Percentiles rank a stretch among this genome's conserved stretches.
Conservation (phyloP, 2,113 vertebrate species). For the Odontophorus gujanensis region DNA sequence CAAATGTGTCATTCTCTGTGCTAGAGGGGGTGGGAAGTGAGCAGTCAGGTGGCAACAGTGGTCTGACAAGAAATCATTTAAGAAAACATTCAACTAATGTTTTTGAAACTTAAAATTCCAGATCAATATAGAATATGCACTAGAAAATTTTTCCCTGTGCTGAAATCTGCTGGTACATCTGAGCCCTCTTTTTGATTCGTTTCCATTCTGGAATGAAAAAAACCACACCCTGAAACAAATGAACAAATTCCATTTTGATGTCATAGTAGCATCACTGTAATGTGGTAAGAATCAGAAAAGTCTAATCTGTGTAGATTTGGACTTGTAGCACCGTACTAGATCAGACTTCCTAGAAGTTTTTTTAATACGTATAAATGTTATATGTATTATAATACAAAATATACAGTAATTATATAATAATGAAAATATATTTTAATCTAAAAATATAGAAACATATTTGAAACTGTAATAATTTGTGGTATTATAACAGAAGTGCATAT, state of each 20-base stretch:
- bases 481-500: not conserved
- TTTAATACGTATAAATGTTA: no score
- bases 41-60: not conserved
- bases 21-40: not conserved
- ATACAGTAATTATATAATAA: no score
- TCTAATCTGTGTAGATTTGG: not conserved
- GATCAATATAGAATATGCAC: not conserved
- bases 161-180: constrained; percentile 53
- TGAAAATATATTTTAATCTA: not conserved
- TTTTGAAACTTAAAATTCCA: constrained; percentile 36
- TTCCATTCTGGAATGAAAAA: constrained; percentile 45
- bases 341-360: not conserved
- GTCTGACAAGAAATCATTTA: constrained; percentile 6
- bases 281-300: not conserved
- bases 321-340: not conserved
- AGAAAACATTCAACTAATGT: not conserved
- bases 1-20: not conserved
- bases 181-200: constrained; percentile 24
- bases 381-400: no score
- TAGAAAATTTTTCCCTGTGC: constrained; percentile 26
- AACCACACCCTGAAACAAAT: constrained; percentile 42
- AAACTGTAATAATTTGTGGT: not conserved
- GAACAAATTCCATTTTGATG: constrained; percentile 37
- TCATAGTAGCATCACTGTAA: not conserved
- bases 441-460: not conserved